Base-by-base conservation (phyloP, 2,797 vertebrate species). In the Pogoniulus pusillus region DNA sequence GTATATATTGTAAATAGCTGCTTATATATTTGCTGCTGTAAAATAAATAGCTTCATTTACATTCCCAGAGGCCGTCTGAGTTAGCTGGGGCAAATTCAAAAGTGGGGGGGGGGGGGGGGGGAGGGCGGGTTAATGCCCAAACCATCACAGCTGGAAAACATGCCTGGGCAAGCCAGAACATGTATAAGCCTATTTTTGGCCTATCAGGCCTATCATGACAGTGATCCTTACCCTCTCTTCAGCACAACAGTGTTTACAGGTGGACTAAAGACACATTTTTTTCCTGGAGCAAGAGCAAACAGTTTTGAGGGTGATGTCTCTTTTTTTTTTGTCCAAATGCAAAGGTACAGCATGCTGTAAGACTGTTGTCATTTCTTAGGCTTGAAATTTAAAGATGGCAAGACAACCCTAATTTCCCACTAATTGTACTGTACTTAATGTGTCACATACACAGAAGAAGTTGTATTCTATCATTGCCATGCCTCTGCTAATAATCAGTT, bases 371-470 rank as follows among this genome's bases (percentile, higher is more conserved):
- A 13, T 19, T 27, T 1, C 2, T 4, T 4, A 71, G 20, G 3
- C 3, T 78, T 27, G 7, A 68, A 68, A 54, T 62, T 64, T 2
- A 6, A 64, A 2, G 12, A 3, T 66, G 8, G 20, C n/a, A 53
- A 47, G 10, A 59, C 13, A n/a, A n/a, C 5, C 63, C 2, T 22
- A 51, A 57, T 4, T 57, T 68, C 9, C 10, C 22, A n/a, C 4
- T 4, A 80, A 69, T 43, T 27, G 9, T 18, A 11, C 13, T n/a
- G 6, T 30, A 51, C 8, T 59, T 41, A 35, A 22, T 30, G 10
- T 18, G 17, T 57, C 57, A 51, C 17, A 29, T 0, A 0, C 4
- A 10, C 34, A 45, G 32, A 9, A 27, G 11, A 20, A 9, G 0
- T 4, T 72, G 23, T 16, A 18, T 16, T 32, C 20, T 17, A n/a